These are phyloP conservation scores for Catalaphyllia jardinei DNA, from an alignment of 64 coral and sea anemone species.

Conservation along the genomic window DNA sequence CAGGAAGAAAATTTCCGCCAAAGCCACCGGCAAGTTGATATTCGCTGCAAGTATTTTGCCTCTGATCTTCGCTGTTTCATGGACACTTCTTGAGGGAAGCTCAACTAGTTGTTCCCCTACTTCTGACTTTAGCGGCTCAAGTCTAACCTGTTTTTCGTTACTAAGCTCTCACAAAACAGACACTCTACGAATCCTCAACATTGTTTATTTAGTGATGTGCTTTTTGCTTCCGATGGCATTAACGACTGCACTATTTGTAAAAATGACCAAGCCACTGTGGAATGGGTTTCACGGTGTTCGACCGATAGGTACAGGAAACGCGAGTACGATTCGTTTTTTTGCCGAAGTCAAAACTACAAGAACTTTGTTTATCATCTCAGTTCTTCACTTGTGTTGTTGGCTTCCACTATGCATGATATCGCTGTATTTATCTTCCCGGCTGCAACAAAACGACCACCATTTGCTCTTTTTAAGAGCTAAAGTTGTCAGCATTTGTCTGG, in stretches of 20 bases:
- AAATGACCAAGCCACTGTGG: conserved; percentile 63
- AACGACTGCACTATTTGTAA: conserved; percentile 28
- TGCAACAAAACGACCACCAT: not conserved
- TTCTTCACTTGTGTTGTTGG: conserved; percentile 71
- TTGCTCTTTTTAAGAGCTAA: not conserved
- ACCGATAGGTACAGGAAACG: conserved; percentile 69
- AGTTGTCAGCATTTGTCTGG: conserved; percentile 21
- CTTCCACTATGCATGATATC: conserved; percentile 53
- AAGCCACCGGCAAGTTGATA: conserved; percentile 44
- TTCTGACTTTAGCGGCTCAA: not conserved
- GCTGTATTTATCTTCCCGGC: not conserved
- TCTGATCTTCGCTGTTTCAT: conserved; percentile 39
- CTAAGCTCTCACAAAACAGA: not conserved
- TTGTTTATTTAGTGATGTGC: conserved; percentile 29
- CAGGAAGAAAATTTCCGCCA: conserved; percentile 66
- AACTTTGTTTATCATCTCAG: conserved; percentile 59
- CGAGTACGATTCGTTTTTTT: conserved; percentile 56
- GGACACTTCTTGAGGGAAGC: not conserved
- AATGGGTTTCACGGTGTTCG: conserved; percentile 41
- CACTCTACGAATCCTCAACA: conserved; percentile 20
- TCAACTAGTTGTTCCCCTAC: not conserved
- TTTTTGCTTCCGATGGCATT: conserved; percentile 70
- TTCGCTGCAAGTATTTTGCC: conserved; percentile 33
- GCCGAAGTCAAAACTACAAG: conserved; percentile 76
- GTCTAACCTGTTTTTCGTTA: conserved; percentile 48